These are phyloP conservation scores for Metacarcinus magister DNA, from an alignment of 2,888 invertebrate genomes.

Conservation along the genomic window DNA sequence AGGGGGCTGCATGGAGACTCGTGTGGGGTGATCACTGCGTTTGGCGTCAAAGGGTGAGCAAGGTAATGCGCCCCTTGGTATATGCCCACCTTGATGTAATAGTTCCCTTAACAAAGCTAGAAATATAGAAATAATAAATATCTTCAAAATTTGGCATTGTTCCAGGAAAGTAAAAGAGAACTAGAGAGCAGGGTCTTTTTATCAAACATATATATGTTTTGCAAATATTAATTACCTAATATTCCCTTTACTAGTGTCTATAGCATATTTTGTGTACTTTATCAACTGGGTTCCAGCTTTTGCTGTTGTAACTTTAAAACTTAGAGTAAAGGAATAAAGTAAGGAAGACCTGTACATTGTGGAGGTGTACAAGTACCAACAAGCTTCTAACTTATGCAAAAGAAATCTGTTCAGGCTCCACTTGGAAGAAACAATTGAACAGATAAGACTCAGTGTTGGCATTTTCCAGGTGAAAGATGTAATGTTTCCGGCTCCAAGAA, in stretches of 20 bases:
- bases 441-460: not conserved
- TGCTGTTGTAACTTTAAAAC: not conserved
- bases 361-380: not conserved
- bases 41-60: too few relatives aligned
- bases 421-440: not conserved
- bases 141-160: too few relatives aligned
- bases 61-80: too few relatives aligned
- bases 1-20: too few relatives aligned
- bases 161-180: too few relatives aligned
- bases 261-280: not conserved
- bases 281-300: not conserved
- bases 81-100: too few relatives aligned
- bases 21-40: too few relatives aligned
- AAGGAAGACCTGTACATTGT: not conserved
- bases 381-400: not conserved
- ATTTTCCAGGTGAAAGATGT: constrained; percentile 86
- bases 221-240: not conserved
- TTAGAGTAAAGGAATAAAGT: not conserved
- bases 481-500: constrained; percentile 87
- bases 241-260: not conserved
- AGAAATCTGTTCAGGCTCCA: not conserved
- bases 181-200: too few relatives aligned
- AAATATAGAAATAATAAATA: too few relatives aligned
- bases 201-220: too few relatives aligned
- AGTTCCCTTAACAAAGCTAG: too few relatives aligned